phyloP scores from a whole-genome alignment of 2,797 vertebrate species.

The Poeciliopsis infans region DNA sequence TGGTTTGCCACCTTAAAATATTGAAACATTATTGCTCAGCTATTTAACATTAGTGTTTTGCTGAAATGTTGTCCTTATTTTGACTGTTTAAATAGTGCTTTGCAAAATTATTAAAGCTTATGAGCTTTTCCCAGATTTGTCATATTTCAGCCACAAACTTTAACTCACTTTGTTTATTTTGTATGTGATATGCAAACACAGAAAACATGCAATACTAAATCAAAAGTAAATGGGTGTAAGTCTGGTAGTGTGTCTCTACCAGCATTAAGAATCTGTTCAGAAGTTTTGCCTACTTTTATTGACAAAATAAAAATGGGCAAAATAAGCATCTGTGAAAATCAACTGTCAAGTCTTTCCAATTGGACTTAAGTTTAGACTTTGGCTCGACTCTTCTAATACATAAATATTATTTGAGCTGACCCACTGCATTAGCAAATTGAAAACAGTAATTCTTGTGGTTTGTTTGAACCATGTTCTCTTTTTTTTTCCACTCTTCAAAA shows the following conservation, averaged over 20 bases:
- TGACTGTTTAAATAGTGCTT: slow-evolving; percentile 32
- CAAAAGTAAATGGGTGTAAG: neutral
- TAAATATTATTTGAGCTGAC: neutral
- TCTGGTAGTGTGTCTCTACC: neutral
- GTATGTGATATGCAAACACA: neutral
- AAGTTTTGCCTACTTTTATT: neutral
- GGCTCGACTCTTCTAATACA: neutral
- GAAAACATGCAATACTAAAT: neutral
- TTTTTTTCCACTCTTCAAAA: neutral
- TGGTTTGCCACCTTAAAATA: slow-evolving; percentile 64
- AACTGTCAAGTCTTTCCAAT: neutral
- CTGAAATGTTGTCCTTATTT: slow-evolving; percentile 3
- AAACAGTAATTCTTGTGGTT: neutral
- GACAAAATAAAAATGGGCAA: neutral
- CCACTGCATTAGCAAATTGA: neutral
- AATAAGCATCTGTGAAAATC: neutral
- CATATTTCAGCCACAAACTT: neutral
- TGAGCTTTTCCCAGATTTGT: neutral
- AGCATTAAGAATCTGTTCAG: neutral
- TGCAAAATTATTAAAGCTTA: neutral
- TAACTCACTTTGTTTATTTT: neutral
- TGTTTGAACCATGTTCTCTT: neutral
- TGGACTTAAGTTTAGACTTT: neutral
- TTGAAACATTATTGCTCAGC: slow-evolving; percentile 37
- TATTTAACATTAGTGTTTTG: slow-evolving; percentile 1